Conservation (phyloP, 2,797 vertebrate genomes). For the Darevskia nairensis region DNA sequence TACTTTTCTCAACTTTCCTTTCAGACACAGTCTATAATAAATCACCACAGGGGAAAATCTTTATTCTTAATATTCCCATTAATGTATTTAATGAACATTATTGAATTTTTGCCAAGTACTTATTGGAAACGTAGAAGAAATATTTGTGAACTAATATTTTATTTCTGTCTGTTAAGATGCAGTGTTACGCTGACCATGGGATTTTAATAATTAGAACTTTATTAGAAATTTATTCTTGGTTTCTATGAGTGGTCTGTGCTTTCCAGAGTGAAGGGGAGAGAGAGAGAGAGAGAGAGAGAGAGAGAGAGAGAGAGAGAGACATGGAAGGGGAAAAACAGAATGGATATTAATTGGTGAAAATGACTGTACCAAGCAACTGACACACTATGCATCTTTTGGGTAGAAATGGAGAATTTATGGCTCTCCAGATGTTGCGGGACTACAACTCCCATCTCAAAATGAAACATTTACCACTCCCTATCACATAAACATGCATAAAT, state of each 20-base stretch:
- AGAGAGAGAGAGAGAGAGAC: not conserved
- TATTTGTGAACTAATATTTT: conserved; percentile 74
- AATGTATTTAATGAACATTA: conserved; percentile 82
- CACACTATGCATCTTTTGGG: not conserved
- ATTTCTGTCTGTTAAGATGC: conserved; percentile 68
- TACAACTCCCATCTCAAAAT: too few relatives aligned
- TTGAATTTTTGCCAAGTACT: conserved; percentile 77
- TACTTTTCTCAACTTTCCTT: conserved; percentile 68
- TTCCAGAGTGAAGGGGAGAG: conserved; percentile 62
- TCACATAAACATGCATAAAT: too few relatives aligned
- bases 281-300: not conserved
- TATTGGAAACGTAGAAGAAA: conserved; percentile 76
- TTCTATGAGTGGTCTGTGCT: conserved; percentile 60
- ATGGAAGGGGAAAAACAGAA: not conserved
- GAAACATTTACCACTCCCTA: too few relatives aligned
- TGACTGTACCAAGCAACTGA: not conserved
- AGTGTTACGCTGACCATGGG: conserved; percentile 61
- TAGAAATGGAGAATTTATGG: too few relatives aligned
- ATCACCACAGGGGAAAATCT: conserved; percentile 76
- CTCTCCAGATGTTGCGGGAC: too few relatives aligned
- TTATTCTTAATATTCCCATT: conserved; percentile 84
- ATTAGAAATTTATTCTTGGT: conserved; percentile 69
- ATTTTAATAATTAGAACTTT: conserved; percentile 75
- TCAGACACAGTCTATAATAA: conserved; percentile 74
- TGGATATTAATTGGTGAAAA: not conserved